Evolutionary conservation across 2,797 vertebrate genomes (phyloP), one percentile per base, ranked within the genome.

Genomic region (Thalassophryne amazonica): DNA sequence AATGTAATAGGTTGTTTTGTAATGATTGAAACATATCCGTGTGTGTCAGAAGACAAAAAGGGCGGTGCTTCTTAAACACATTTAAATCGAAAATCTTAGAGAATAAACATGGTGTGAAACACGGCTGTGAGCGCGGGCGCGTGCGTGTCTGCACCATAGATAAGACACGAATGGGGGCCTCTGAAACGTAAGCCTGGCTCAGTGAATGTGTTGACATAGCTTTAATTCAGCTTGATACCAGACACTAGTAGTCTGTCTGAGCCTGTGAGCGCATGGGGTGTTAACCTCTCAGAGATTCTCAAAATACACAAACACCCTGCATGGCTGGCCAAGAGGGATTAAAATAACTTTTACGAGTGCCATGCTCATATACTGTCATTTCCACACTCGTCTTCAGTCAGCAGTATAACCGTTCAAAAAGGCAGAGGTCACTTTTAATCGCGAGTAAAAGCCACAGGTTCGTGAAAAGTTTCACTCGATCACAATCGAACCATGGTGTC

Each of bases 161-260:
- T 80, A 81, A 84, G 78, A 73, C 69, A 77, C 65, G 60, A 68
- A 72, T 53, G 60, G 58, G 72, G 72, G 78, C 55, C 70, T 66
- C 66, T 72, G 84, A 80, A 84, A 88, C 76, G 69, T 83, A 84
- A 89, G 83, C 85, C 86, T 56, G 68, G 77, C 74, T 60, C 81
- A 76, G 77, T 83, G 78, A 88, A 85, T 85, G 86, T 90, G 90
- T 90, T 90, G 90, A 91, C 88, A 91, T 84, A 76, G 88, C 85
- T 90, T 90, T 90, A 90, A 91, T 91, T 89, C 88, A 89, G 80
- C 81, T 81, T 87, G 89, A 89, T 86, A 91, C 78, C 76, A 79
- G 86, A 89, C 88, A 89, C 86, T 85, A 82, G 77, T 80, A 84
- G 83, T 81, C 78, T 78, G 84, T 86, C 72, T 79, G 84, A 83